Evolutionary conservation across 2,888 invertebrate species (phyloP).

Genomic region (Caenorhabditis becei): DNA sequence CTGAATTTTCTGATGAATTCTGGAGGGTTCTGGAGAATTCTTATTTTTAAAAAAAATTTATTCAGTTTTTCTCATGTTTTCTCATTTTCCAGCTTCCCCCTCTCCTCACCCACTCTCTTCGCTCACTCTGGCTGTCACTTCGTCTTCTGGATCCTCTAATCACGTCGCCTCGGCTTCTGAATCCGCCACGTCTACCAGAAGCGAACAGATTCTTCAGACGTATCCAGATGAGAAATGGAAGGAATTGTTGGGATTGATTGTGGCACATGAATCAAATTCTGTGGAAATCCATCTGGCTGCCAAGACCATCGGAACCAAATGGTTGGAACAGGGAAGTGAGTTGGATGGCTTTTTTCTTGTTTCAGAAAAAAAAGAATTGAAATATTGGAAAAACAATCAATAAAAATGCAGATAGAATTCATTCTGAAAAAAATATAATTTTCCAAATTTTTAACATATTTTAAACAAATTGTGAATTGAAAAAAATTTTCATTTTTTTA

Average conservation of each 20-base stretch:
- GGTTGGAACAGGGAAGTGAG: conserved; percentile 46
- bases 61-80: too few species aligned
- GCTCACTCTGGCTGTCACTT: conserved; percentile 18
- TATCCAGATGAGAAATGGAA: conserved; percentile 55
- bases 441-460: too few species aligned
- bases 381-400: too few species aligned
- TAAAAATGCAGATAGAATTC: too few species aligned
- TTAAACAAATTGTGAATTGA: too few species aligned
- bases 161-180: not conserved
- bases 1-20: too few species aligned
- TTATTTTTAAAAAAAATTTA: too few species aligned
- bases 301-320: conserved; percentile 9
- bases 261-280: conserved; percentile 19
- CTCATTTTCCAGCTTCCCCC: conserved; percentile 6
- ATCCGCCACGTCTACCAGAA: not conserved
- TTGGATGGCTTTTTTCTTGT: too few species aligned
- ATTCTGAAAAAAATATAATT: too few species aligned
- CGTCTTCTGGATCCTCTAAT: conserved; percentile 3
- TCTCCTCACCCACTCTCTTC: conserved; percentile 13
- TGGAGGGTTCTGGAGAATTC: too few species aligned
- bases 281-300: not conserved
- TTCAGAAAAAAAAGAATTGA: too few species aligned
- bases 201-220: conserved; percentile 1
- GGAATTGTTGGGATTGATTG: conserved; percentile 38
- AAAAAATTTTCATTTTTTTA: too few species aligned